Percentiles rank a stretch among this genome's conserved stretches.
These are phyloP conservation scores for Micrastur ruficollis DNA, from an alignment of 2,797 vertebrate genomes.

Conservation along the genomic window DNA sequence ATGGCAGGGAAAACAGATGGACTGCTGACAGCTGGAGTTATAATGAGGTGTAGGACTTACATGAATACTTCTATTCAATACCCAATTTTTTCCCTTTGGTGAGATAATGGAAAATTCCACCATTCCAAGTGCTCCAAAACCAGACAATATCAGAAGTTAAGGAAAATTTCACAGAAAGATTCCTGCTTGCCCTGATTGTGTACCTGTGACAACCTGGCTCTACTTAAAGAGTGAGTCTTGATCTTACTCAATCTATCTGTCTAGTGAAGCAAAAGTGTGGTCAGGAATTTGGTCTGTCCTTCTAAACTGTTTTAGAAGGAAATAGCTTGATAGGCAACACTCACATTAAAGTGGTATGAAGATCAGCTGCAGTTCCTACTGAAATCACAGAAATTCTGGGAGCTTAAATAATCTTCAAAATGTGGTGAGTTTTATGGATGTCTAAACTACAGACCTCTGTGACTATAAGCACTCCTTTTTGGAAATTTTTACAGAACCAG, in stretches of 20 bases:
- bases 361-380: not conserved
- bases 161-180: not conserved
- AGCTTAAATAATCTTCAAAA: not conserved
- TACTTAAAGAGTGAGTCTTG: not conserved
- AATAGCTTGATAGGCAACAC: not conserved
- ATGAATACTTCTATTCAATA: not conserved
- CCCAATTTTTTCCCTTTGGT: not conserved
- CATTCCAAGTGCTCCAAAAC: not conserved
- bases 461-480: not conserved
- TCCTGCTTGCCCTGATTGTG: fast-evolving
- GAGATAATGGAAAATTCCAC: not conserved
- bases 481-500: not conserved
- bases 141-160: not conserved
- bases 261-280: not conserved
- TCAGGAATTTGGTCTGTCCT: not conserved
- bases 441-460: not conserved
- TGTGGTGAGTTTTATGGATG: not conserved
- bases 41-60: not conserved
- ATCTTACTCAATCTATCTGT: not conserved
- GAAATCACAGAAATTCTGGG: not conserved
- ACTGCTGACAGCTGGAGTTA: not conserved
- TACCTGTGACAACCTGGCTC: not conserved
- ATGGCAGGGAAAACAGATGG: not conserved
- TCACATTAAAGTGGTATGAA: not conserved
- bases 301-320: not conserved